Conservation (phyloP, 1,140 invertebrate genomes). For the Aricia agestis region DNA sequence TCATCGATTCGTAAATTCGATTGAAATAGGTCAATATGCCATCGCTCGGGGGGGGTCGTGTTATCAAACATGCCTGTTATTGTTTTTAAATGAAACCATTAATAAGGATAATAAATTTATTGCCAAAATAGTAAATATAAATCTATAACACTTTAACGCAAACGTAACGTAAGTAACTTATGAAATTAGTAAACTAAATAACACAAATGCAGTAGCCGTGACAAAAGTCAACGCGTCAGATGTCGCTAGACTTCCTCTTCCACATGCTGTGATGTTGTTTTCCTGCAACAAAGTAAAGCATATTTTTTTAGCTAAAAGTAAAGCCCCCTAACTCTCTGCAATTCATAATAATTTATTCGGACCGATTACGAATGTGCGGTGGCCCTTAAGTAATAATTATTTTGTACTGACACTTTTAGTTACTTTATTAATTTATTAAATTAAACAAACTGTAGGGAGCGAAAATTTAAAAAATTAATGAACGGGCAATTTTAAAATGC, state of each 20-base stretch:
- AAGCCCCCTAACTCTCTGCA: too few relatives aligned
- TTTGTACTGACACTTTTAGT: too few relatives aligned
- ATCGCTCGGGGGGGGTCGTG: neutral
- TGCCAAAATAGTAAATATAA: constrained; percentile 69
- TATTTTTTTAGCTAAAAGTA: neutral
- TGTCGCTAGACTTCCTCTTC: constrained; percentile 40
- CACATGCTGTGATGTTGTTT: constrained; percentile 56
- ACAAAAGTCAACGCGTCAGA: constrained; percentile 35
- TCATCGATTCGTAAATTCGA: constrained; percentile 46
- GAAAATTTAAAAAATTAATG: too few relatives aligned
- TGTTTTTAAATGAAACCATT: constrained; percentile 32
- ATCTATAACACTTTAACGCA: constrained; percentile 31
- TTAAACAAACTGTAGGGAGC: too few relatives aligned
- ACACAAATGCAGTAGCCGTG: constrained; percentile 30
- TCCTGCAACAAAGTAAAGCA: constrained; percentile 44
- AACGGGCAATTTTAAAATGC: too few relatives aligned
- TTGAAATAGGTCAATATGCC: constrained; percentile 46
- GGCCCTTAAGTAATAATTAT: too few relatives aligned
- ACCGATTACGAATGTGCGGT: too few relatives aligned
- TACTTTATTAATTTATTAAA: too few relatives aligned
- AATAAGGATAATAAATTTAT: constrained; percentile 59
- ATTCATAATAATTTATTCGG: too few relatives aligned
- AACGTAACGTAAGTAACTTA: constrained; percentile 30
- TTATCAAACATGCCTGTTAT: neutral
- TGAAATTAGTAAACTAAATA: constrained; percentile 31